Conservation (phyloP, 2,888 invertebrate species). For the Julus scanicus region DNA sequence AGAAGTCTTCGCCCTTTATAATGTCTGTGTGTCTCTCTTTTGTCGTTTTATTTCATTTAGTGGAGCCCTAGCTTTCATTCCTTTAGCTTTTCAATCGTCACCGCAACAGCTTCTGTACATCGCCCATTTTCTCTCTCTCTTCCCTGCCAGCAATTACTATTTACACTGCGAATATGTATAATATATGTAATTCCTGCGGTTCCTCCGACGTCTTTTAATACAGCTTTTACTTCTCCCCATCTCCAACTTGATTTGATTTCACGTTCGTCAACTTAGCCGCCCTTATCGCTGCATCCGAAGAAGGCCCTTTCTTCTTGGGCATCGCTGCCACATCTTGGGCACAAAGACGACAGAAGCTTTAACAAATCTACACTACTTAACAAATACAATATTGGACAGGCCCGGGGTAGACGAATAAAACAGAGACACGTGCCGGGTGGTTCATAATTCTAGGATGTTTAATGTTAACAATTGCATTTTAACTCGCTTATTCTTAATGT, state of each 20-base stretch:
- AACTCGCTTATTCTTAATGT: too few species aligned
- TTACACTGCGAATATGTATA: background rate
- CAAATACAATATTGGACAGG: too few species aligned
- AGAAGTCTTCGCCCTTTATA: too few species aligned
- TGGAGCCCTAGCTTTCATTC: too few species aligned
- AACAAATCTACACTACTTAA: too few species aligned
- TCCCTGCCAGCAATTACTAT: background rate
- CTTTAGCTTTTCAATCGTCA: background rate
- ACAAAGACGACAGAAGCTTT: too few species aligned
- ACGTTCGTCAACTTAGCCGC: background rate
- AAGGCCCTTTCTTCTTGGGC: background rate
- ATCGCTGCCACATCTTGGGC: background rate
- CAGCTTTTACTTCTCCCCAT: background rate
- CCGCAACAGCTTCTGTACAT: slow-evolving; percentile 1
- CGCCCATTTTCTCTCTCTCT: background rate
- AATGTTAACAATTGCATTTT: too few species aligned
- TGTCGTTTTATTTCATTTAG: too few species aligned
- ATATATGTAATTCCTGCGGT: background rate
- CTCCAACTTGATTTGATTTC: background rate
- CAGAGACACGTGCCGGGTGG: too few species aligned
- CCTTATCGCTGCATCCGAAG: background rate
- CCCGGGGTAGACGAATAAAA: too few species aligned
- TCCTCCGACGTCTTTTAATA: background rate
- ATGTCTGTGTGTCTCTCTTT: too few species aligned
- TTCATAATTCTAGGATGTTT: too few species aligned